Base-by-base conservation (phyloP, 2,113 vertebrate genomes). In the Trichechus manatus region DNA sequence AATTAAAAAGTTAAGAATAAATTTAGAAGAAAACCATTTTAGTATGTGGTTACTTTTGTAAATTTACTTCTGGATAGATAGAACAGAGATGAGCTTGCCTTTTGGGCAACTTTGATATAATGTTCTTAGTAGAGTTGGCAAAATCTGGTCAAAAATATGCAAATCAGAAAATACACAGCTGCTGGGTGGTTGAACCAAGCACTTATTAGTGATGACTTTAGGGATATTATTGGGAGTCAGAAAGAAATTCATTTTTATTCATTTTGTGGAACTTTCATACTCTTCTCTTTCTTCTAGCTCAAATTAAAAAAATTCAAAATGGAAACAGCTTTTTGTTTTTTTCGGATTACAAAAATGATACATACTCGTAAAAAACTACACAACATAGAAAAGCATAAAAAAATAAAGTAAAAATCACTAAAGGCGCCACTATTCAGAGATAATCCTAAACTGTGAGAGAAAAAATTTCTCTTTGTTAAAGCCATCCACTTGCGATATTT, bases 201-300 rank as follows among this genome's bases (percentile, higher is more conserved):
- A 39, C 42, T 91, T 89, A 80, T 47, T 87, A 17, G 6, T 64
- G 20, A 44, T 88, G 70, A 75, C 72, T 75, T 95, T 36, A 80
- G 53, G 47, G 84, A 47, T 66, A 59, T 23, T 33, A 7, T 17
- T 56, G 84, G 42, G 74, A 89, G 63, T 88, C 31, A 86, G 68
- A 6, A 85, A 93, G 50, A 78, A 36, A 89, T 82, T 78, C 20
- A n/a, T 68, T 89, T 95, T 92, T 86, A 59, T 81, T 95, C 39
- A 63, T 56, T 89, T 80, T 89, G 29, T 78, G 61, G 5, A 93
- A 75, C 2, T 81, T 91, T 84, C 13, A 80, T 63, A 61, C 13
- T 63, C 64, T 87, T 66, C 61, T 89, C 27, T 84, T 96, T 81
- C 11, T 91, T 47, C 74, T 82, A 88, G 63, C 25, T 87, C 36